A percentile compares a stretch with the other conserved stretches of the same genome.
These are phyloP conservation scores for Drosophila sp. DNA, from an alignment of 1,140 invertebrate genomes.

Conservation along the genomic window DNA sequence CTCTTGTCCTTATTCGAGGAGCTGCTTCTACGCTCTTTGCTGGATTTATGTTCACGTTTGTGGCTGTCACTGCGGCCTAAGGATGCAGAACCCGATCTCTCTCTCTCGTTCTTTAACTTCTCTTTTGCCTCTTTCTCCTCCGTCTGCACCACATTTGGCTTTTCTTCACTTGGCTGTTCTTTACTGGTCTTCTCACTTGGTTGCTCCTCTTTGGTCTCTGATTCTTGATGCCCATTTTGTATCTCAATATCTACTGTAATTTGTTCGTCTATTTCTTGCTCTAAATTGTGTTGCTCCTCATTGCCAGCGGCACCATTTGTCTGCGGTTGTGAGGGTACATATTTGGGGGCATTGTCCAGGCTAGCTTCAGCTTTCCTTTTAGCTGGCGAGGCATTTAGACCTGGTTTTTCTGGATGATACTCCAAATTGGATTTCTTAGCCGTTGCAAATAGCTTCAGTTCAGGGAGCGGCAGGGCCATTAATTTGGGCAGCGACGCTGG, in stretches of 20 bases:
- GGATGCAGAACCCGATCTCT: conserved; percentile 23
- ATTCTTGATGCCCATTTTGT: background rate
- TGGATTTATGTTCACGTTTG: conserved; percentile 48
- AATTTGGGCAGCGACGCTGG: conserved; percentile 64
- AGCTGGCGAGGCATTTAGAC: conserved; percentile 67
- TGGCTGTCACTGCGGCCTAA: conserved; percentile 25
- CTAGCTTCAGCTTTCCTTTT: conserved; percentile 41
- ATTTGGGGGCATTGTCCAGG: conserved; percentile 74
- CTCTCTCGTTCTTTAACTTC: conserved; percentile 9
- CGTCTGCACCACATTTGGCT: background rate
- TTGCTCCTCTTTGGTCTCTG: background rate
- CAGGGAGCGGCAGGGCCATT: conserved; percentile 66
- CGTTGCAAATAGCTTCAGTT: conserved; percentile 47
- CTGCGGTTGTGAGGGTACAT: conserved; percentile 75
- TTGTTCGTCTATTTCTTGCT: conserved; percentile 41
- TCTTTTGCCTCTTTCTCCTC: conserved; percentile 5
- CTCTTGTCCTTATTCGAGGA: conserved; percentile 29
- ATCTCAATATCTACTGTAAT: conserved; percentile 27
- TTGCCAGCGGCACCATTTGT: conserved; percentile 28
- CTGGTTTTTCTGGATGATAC: conserved; percentile 79
- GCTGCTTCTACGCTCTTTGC: conserved; percentile 35
- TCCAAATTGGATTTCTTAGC: conserved; percentile 67
- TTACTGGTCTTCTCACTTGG: conserved; percentile 50
- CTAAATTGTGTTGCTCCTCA: conserved; percentile 34
- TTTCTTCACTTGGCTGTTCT: background rate